phyloP scores from a whole-genome alignment of 2,888 invertebrate genomes.

The Lissonota sp. region DNA sequence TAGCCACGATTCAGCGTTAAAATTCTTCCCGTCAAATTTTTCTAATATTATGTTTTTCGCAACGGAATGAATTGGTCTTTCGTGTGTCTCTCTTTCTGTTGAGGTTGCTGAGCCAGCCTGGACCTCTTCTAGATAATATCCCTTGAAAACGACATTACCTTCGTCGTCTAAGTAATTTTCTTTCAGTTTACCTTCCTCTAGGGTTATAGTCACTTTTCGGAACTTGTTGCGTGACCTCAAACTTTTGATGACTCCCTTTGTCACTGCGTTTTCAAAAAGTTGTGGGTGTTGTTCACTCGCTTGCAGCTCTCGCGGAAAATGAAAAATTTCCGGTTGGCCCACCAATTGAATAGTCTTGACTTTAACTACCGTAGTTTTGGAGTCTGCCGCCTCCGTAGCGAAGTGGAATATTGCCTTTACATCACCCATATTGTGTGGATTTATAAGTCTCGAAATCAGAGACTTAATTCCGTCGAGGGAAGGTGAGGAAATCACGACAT shows the following conservation, averaged over 20 bases:
- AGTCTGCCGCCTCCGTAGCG: constrained; percentile 50
- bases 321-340: constrained; percentile 59
- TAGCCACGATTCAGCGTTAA: constrained; percentile 56
- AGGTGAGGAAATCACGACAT: background rate
- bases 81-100: constrained; percentile 24
- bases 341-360: constrained; percentile 67
- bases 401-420: constrained; percentile 62
- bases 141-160: constrained; percentile 66
- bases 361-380: constrained; percentile 59
- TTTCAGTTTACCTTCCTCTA: constrained; percentile 53
- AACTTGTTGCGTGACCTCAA: constrained; percentile 66
- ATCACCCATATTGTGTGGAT: constrained; percentile 60
- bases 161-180: constrained; percentile 63
- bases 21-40: constrained; percentile 64
- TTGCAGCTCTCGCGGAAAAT: constrained; percentile 59
- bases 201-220: constrained; percentile 65
- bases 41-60: constrained; percentile 64
- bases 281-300: constrained; percentile 59
- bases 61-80: constrained; percentile 49
- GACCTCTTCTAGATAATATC: constrained; percentile 63
- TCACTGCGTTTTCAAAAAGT: constrained; percentile 61
- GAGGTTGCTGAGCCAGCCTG: constrained; percentile 3
- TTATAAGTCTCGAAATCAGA: constrained; percentile 56
- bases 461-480: background rate
- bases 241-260: constrained; percentile 64